Base-by-base conservation (phyloP, 2,888 invertebrate genomes). In the Campoplex nolae region DNA sequence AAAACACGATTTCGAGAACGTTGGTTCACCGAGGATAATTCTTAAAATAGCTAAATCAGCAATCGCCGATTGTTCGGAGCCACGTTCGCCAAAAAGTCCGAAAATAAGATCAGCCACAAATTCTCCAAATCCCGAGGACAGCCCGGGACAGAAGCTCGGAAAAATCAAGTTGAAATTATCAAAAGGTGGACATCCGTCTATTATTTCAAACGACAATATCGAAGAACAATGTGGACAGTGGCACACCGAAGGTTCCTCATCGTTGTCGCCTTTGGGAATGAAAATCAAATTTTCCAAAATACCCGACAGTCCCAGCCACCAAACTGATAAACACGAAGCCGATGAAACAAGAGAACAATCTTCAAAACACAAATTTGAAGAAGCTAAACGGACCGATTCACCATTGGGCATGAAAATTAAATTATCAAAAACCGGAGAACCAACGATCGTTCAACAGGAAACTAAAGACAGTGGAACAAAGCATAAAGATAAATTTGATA, bases 81-180 rank as follows among this genome's bases (percentile, higher is more conserved):
- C 93, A 0, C 92, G 93, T 65, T 94, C 94, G 4, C 94, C 94
- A 0, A 94, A 94, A 71, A 94, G 94, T 81, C 94, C 94, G 0
- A 94, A 94, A 88, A 93, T 94, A 16, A 90, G 93, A 6, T 94
- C 94, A 9, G 92, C 93, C 1, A 90, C 94, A 0, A 93, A 94
- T 87, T 94, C 94, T 2, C 94, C 94, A 1, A 94, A 94, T 89
- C 94, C 94, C 0, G 94, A 94, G 32, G 94, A 94, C 38, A 94
- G 93, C 88, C 93, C 94, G 3, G 93, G 94, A n/a, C 94, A 95
- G 83, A 95, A 95, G 88, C 91, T 95, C 62, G 95, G 95, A 0
- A 95, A 95, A 89, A 95, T 96, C 56, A 96, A 95, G 87, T 89
- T 96, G 68, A 96, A 96, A 87, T 93, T 96, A 58, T 95, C 95